Evolutionary conservation across 2,888 invertebrate species (phyloP).

Genomic region (Lepas anatifera): DNA sequence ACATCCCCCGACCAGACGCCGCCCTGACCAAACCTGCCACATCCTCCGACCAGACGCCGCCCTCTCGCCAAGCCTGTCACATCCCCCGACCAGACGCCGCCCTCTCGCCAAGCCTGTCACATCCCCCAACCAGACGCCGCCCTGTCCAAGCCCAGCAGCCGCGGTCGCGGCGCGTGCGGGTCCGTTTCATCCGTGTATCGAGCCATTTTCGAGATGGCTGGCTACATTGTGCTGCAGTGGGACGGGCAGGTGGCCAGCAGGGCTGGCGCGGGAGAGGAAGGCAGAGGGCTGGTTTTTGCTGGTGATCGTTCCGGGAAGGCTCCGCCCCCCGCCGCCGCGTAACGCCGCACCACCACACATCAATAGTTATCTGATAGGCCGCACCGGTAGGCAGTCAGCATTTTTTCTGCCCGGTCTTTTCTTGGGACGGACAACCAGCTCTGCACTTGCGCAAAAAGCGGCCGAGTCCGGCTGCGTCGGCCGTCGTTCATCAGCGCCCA

Average conservation of each 20-base stretch:
- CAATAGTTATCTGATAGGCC: constrained; percentile 7
- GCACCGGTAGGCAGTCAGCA: neutral
- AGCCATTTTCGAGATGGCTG: constrained; percentile 10
- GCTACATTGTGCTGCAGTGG: neutral
- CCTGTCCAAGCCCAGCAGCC: neutral
- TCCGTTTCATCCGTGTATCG: neutral
- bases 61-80: too few relatives aligned
- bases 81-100: too few relatives aligned
- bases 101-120: too few relatives aligned
- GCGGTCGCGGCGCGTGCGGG: neutral
- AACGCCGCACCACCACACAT: neutral
- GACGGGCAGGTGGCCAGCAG: neutral
- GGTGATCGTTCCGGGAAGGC: too few relatives aligned
- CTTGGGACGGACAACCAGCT: too few relatives aligned
- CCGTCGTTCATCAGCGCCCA: too few relatives aligned
- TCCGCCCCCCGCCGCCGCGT: neutral
- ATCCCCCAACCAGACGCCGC: too few relatives aligned
- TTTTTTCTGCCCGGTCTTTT: neutral
- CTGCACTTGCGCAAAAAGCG: too few relatives aligned
- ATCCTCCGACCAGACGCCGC: too few relatives aligned
- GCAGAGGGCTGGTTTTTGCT: neutral
- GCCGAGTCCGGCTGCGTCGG: too few relatives aligned
- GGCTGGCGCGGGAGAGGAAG: neutral
- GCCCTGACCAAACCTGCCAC: too few relatives aligned
- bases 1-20: too few relatives aligned